A percentile compares a stretch with the other conserved stretches of the same genome.
phyloP scores from a whole-genome alignment of 2,888 invertebrate species.

The Diadromus collaris region DNA sequence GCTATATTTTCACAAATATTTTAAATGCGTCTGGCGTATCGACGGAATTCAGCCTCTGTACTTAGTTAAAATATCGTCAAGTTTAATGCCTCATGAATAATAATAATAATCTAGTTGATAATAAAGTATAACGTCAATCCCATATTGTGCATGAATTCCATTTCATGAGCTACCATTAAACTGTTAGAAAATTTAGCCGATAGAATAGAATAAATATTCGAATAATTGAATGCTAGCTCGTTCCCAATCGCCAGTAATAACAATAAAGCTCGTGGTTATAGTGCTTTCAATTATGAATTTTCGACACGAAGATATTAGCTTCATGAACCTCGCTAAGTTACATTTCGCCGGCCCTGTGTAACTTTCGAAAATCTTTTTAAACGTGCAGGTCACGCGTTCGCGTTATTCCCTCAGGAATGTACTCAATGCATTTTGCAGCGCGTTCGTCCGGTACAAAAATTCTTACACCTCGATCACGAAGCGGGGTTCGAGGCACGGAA shows the following conservation, averaged over 20 bases:
- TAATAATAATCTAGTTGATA: neutral
- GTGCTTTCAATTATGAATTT: neutral
- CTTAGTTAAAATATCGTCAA: neutral
- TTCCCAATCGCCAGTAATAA: neutral
- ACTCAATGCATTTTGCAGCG: constrained; percentile 14
- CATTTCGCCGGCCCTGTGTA: neutral
- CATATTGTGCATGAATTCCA: neutral
- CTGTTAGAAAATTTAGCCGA: no score
- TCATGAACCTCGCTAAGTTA: neutral
- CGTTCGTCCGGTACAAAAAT: constrained; percentile 27
- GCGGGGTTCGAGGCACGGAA: constrained; percentile 30
- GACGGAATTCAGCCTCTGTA: neutral
- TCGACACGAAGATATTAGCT: neutral
- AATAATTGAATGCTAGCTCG: neutral
- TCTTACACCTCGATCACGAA: constrained; percentile 19
- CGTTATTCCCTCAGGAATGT: constrained; percentile 17
- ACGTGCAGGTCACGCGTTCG: constrained; percentile 23
- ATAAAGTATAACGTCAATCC: neutral
- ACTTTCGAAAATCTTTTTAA: neutral
- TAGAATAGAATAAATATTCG: no score
- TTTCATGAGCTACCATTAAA: no score
- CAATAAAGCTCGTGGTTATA: neutral
- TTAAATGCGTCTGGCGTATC: neutral
- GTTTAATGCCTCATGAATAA: neutral
- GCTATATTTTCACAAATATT: neutral